Evolutionary conservation across 1,140 invertebrate species (phyloP), one percentile per base, ranked within the genome.

Genomic region (Aphelenchoides fujianensis): DNA sequence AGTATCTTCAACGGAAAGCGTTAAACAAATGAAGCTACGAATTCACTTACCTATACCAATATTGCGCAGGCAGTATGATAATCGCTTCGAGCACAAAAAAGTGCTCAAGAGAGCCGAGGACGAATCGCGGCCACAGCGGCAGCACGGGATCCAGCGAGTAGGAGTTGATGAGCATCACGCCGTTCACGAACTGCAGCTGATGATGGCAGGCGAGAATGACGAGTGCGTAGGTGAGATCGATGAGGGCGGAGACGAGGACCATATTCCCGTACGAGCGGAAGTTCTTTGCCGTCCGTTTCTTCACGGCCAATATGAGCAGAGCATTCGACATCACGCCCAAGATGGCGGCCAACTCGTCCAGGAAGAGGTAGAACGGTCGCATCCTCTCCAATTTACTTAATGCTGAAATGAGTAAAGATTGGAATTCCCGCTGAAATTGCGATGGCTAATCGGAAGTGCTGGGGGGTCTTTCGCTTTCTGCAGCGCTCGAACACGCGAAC

Each of bases 151-250:
- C 55, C 5, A 59, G 23, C 12, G 55, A 5, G 19, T 59, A 59
- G 5, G 55, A 59, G 7, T 5, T 59, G 5, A 59, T 59, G 19
- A 59, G 55, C 55, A 59, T 59, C 5, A 23, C 55, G 55, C 55
- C 55, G 23, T 59, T 32, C 28, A 59, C 55, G 34, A 59, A 59
- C 34, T 59, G 55, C 55, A 59, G 34, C 5, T 59, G 55, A 27
- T 59, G 55, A 59, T 59, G 55, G 34, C 55, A 59, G 7, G 55
- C 19, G 5, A 59, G 5, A 23, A 59, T 59, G 34, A 59, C 19
- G 23, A 59, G 7, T 5, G 55, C 55, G 19, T 59, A 59, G 55
- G 34, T 7, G 5, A 59, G 23, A 59, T 59, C 55, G 34, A 59
- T 19, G 34, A 59, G 23, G 7, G 55, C 55, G 23, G 55, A 59